Conservation (phyloP, 1,140 invertebrate genomes). For the Bombus confusus region DNA sequence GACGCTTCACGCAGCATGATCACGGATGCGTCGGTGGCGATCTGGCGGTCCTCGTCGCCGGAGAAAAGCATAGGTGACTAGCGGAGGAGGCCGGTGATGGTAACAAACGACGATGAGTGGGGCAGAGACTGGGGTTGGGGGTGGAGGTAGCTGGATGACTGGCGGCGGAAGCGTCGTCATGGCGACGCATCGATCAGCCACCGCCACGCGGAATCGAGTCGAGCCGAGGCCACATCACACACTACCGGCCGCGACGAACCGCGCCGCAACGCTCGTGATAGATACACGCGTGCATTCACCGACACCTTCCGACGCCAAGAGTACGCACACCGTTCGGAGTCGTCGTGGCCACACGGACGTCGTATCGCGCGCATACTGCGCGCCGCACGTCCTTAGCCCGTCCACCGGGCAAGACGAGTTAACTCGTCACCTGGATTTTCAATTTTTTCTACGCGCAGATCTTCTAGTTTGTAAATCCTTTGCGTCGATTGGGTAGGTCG, state of each 20-base stretch:
- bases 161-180: slow-evolving; percentile 83
- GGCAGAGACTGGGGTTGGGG: slow-evolving; percentile 59
- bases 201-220: slow-evolving; percentile 76
- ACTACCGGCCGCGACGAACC: slow-evolving; percentile 36
- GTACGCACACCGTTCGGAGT: not conserved
- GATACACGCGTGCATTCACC: slow-evolving; percentile 26
- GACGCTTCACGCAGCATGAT: not conserved
- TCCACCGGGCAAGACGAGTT: not conserved
- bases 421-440: not conserved
- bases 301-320: not conserved
- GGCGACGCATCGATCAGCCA: slow-evolving; percentile 83
- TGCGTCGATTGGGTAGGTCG: too few species aligned
- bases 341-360: not conserved
- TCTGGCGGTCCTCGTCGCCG: slow-evolving; percentile 23
- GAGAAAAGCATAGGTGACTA: slow-evolving; percentile 61
- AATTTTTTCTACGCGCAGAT: not conserved
- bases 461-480: not conserved
- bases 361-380: not conserved
- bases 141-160: slow-evolving; percentile 81
- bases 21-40: slow-evolving; percentile 24
- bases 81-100: slow-evolving; percentile 50
- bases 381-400: not conserved
- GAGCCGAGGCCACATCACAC: slow-evolving; percentile 71
- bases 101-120: slow-evolving; percentile 68
- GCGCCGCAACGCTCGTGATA: not conserved